Evolutionary conservation across 2,888 invertebrate species (phyloP).

Genomic region (Cinara cedri): DNA sequence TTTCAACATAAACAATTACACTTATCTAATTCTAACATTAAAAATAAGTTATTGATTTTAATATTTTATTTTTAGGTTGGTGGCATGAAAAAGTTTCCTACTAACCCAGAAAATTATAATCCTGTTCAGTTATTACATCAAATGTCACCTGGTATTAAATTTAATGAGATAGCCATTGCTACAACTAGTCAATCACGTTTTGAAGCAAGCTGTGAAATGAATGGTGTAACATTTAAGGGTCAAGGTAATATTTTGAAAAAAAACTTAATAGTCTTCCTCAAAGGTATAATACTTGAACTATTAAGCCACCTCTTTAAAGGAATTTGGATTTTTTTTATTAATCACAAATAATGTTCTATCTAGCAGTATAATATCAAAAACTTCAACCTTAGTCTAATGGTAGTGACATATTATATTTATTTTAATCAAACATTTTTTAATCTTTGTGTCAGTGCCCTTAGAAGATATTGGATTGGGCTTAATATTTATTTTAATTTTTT

Average conservation of each 20-base stretch:
- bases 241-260: slow-evolving; percentile 24
- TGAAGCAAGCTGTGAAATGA: slow-evolving; percentile 11
- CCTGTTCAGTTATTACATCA: slow-evolving; percentile 54
- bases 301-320: too few species aligned
- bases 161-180: not conserved
- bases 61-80: not conserved
- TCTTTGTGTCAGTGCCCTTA: too few species aligned
- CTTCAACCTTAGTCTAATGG: too few species aligned
- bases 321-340: not conserved
- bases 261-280: too few species aligned
- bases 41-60: not conserved
- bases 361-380: too few species aligned
- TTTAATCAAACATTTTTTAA: too few species aligned
- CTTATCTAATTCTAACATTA: not conserved
- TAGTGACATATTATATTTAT: too few species aligned
- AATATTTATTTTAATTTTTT: not conserved
- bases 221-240: not conserved
- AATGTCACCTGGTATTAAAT: slow-evolving; percentile 25
- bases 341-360: not conserved
- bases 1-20: too few species aligned
- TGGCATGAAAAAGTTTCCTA: slow-evolving; percentile 55
- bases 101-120: slow-evolving; percentile 38
- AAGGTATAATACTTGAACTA: too few species aligned
- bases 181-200: not conserved
- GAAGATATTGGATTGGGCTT: too few species aligned